Percentiles rank a stretch among this genome's conserved stretches.
Evolutionary conservation across 2,113 vertebrate genomes (phyloP).

Genomic region (Poeciliopsis prolifica): DNA sequence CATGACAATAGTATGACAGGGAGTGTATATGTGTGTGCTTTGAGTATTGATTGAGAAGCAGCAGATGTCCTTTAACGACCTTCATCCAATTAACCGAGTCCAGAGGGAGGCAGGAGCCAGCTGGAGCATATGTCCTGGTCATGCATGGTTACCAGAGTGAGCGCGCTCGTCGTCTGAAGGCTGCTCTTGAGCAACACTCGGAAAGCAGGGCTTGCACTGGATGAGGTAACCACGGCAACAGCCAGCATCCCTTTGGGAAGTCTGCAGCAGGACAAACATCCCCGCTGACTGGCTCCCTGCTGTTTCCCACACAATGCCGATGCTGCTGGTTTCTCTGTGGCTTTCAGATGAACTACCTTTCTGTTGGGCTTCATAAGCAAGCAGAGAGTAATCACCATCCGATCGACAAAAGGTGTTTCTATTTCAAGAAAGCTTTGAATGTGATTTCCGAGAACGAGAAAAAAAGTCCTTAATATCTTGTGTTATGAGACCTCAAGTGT

Average conservation of each 20-base stretch:
- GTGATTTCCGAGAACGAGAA: neutral
- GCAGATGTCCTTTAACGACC: conserved; percentile 48
- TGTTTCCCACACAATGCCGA: neutral
- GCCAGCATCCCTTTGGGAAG: conserved; percentile 29
- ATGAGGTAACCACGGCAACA: conserved; percentile 66
- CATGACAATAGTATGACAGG: neutral
- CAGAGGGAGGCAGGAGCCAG: conserved; percentile 21
- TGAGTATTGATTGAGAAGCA: conserved; percentile 18
- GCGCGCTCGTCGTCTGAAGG: conserved; percentile 8
- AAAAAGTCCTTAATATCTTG: conserved; percentile 28
- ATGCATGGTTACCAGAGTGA: conserved; percentile 38
- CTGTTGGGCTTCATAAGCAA: neutral
- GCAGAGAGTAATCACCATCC: neutral
- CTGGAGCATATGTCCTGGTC: conserved; percentile 38
- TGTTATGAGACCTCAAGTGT: conserved; percentile 20
- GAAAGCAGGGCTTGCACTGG: conserved; percentile 32
- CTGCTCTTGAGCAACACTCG: neutral
- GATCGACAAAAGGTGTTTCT: neutral
- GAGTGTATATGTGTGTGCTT: neutral
- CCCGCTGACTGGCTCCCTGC: conserved; percentile 19
- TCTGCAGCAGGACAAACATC: conserved; percentile 28
- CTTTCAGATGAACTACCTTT: neutral
- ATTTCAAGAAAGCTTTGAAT: neutral
- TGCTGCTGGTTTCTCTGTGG: conserved; percentile 7
- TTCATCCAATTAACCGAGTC: conserved; percentile 47